Evolutionary conservation across 2,797 vertebrate species (phyloP).

Genomic region (Bovichtus variegatus): DNA sequence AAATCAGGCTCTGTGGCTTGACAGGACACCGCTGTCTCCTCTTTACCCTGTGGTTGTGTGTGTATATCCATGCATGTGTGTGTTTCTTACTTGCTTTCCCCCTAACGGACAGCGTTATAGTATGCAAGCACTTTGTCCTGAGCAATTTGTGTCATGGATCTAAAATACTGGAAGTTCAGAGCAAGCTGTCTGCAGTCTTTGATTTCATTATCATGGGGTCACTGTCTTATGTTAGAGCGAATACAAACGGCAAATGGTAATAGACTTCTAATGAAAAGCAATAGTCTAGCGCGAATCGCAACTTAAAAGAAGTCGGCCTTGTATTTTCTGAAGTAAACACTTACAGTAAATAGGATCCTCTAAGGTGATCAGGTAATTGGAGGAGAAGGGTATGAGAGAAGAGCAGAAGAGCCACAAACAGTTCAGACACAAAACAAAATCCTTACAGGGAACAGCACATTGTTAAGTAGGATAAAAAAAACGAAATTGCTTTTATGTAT

Average conservation of each 20-base stretch:
- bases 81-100: slow-evolving; percentile 17
- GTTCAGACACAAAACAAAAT: neutral
- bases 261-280: neutral
- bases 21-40: slow-evolving; percentile 58
- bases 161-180: slow-evolving; percentile 1
- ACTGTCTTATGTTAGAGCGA: neutral
- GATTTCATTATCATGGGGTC: slow-evolving; percentile 6
- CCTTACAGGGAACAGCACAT: too few species aligned
- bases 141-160: slow-evolving; percentile 25
- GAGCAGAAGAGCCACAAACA: neutral
- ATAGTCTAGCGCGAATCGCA: neutral
- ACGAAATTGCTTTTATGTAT: neutral
- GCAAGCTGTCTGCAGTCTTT: neutral
- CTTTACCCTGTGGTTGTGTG: slow-evolving; percentile 16
- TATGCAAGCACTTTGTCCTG: slow-evolving; percentile 1
- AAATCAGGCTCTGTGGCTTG: slow-evolving; percentile 73
- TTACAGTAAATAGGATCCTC: neutral
- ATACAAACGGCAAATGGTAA: neutral
- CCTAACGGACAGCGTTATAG: neutral
- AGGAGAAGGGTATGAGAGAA: neutral
- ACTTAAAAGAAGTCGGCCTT: neutral
- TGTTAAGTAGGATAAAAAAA: too few species aligned
- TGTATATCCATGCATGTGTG: slow-evolving; percentile 9
- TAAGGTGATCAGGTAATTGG: neutral
- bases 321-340: too few species aligned